A percentile compares a stretch with the other conserved stretches of the same genome.
Conservation (phyloP, 2,888 invertebrate species). For the Linnaemya vulpina region DNA sequence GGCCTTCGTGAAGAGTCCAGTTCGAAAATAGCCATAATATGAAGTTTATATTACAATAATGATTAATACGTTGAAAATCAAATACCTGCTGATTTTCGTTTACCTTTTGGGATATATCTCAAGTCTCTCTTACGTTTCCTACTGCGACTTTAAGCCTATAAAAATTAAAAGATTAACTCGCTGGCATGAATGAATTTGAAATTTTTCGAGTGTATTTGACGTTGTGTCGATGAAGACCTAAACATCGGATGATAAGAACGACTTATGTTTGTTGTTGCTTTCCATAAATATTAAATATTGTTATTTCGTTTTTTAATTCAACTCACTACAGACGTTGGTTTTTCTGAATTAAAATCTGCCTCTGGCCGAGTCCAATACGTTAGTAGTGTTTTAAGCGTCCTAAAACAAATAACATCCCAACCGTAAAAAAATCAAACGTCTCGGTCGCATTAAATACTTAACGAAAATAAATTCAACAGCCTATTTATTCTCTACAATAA, state of each 20-base stretch:
- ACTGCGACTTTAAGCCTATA: too few relatives aligned
- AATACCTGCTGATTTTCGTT: too few relatives aligned
- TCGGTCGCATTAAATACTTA: constrained; percentile 13
- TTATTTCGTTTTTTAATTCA: constrained; percentile 51
- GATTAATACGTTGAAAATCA: too few relatives aligned
- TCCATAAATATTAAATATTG: constrained; percentile 24
- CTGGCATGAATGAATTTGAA: not conserved
- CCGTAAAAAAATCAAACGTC: constrained; percentile 3
- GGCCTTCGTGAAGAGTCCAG: too few relatives aligned
- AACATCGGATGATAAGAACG: constrained; percentile 69
- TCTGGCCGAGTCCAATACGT: constrained; percentile 55
- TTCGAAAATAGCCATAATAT: too few relatives aligned
- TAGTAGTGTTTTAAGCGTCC: constrained; percentile 67
- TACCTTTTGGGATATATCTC: too few relatives aligned
- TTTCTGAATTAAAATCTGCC: constrained; percentile 68
- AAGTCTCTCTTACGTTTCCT: too few relatives aligned
- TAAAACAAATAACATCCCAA: constrained; percentile 61
- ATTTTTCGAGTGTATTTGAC: constrained; percentile 62
- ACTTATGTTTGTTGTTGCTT: constrained; percentile 56
- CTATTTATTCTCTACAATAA: not conserved
- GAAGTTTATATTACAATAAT: too few relatives aligned
- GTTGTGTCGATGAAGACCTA: constrained; percentile 55
- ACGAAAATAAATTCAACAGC: not conserved
- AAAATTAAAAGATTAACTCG: too few relatives aligned
- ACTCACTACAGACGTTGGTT: constrained; percentile 47